Evolutionary conservation across 2,888 invertebrate species (phyloP), one percentile per base, ranked within the genome.

Genomic region (Melangyna quadrimaculata): DNA sequence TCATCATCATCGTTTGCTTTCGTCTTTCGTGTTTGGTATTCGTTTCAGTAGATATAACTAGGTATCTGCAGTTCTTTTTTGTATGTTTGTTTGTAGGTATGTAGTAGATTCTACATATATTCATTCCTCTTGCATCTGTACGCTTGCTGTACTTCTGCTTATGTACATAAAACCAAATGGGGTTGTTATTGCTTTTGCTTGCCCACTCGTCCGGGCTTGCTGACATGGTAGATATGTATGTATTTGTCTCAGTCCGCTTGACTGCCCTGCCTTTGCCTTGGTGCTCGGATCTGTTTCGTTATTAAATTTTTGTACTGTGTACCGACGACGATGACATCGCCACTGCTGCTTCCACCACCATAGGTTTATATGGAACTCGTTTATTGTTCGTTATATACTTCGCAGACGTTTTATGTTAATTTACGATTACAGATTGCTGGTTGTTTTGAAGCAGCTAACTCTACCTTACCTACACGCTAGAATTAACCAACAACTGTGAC

Each of bases 241-340:
- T 57, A 55, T 61, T 17, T 59, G 22, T 37, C 27, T 27, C 8
- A 2, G 19, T 27, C 67, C 51, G 59, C 53, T 67, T n/a, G 37
- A 10, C 53, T 48, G 65, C 27, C 43, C 40, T 57, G 51, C 67
- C 48, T 32, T 48, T 57, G 51, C 67, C 48, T 32, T 69, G 14
- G 55, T 74, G 43, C 48, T 74, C 29, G 63, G 48, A 67, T 48
- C 48, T 67, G 67, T 24, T 67, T 67, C 24, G 22, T 73, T 77
- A 65, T 81, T 73, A 72, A 86, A 86, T 78, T 77, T 86, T 81
- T 86, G 57, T 86, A 86, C 78, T 86, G n/a, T n/a, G n/a, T n/a
- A n/a, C n/a, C n/a, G n/a, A n/a, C n/a, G n/a, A n/a, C n/a, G n/a
- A n/a, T n/a, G 57, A 43, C 53, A 8, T 32, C 19, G 32, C 22